Evolutionary conservation across 2,797 vertebrate genomes (phyloP).

Genomic region (Enteromius afrohamiltoni): DNA sequence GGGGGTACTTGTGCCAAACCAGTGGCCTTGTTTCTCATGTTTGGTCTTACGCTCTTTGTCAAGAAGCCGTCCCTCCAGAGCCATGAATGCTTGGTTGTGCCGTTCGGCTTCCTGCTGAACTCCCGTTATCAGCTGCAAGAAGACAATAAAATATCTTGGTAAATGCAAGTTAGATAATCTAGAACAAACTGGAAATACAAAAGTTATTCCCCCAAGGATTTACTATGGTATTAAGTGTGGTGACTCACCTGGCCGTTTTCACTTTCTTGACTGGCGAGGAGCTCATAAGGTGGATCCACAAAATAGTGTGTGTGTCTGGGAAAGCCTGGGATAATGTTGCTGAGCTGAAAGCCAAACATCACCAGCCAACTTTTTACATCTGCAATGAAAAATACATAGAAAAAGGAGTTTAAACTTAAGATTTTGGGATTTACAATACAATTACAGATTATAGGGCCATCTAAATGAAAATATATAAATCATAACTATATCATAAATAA

Average conservation of each 20-base stretch:
- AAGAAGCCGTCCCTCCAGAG: constrained; percentile 93
- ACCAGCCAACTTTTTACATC: constrained; percentile 99
- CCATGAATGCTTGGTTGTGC: constrained; percentile 98
- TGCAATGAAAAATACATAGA: constrained; percentile 61
- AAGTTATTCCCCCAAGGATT: not conserved
- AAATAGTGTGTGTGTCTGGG: constrained; percentile 96
- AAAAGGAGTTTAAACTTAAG: not conserved
- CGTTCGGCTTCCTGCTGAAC: constrained; percentile 96
- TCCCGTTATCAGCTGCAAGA: constrained; percentile 89
- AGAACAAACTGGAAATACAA: not conserved
- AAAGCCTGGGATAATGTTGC: constrained; percentile 99
- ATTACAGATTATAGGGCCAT: not conserved
- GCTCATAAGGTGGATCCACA: constrained; percentile 93
- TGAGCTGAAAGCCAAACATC: constrained; percentile 99
- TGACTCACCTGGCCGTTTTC: constrained; percentile 93
- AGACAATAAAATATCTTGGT: not conserved
- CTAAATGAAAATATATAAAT: not conserved
- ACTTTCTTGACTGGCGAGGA: constrained; percentile 93
- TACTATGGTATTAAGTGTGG: not conserved
- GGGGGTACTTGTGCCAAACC: constrained; percentile 94
- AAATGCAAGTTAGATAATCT: not conserved
- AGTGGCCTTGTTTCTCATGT: constrained; percentile 93
- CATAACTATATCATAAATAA: not conserved
- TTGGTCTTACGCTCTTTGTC: constrained; percentile 86
- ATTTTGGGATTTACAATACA: not conserved